Evolutionary conservation across 2,113 vertebrate species (phyloP).

Genomic region (Galeopterus variegatus): DNA sequence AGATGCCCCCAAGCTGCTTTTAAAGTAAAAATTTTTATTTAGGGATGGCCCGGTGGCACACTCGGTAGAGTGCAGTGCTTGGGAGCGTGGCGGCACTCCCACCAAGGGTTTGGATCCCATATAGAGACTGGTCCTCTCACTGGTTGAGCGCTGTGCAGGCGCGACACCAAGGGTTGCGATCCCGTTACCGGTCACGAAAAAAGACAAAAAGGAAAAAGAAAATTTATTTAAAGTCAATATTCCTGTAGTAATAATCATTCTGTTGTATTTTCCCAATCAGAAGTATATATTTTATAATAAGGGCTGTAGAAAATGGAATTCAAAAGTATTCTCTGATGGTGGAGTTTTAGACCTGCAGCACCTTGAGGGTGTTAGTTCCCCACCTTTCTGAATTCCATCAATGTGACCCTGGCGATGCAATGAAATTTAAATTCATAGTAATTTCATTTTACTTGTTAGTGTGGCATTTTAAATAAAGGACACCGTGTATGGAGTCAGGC

Average conservation of each 20-base stretch:
- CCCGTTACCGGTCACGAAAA: too few species aligned
- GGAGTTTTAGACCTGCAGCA: background rate
- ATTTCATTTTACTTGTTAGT: background rate
- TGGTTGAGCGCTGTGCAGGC: too few species aligned
- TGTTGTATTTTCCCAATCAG: background rate
- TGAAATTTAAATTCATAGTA: background rate
- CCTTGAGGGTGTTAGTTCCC: background rate
- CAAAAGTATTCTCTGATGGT: background rate
- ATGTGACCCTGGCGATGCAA: background rate
- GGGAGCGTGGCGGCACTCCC: too few species aligned
- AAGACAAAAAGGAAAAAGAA: too few species aligned
- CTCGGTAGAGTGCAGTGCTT: too few species aligned
- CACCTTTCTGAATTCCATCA: background rate
- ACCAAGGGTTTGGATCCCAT: too few species aligned
- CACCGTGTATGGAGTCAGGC: rapidly evolving
- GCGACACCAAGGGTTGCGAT: too few species aligned
- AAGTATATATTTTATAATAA: background rate
- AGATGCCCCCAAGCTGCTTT: background rate
- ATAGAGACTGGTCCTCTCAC: too few species aligned
- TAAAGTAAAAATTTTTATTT: background rate
- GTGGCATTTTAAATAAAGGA: background rate
- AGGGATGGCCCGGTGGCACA: too few species aligned
- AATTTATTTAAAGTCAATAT: background rate
- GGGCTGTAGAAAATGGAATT: background rate
- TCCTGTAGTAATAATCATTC: background rate